phyloP scores from a whole-genome alignment of 2,888 invertebrate species.

The Apantesis nais region DNA sequence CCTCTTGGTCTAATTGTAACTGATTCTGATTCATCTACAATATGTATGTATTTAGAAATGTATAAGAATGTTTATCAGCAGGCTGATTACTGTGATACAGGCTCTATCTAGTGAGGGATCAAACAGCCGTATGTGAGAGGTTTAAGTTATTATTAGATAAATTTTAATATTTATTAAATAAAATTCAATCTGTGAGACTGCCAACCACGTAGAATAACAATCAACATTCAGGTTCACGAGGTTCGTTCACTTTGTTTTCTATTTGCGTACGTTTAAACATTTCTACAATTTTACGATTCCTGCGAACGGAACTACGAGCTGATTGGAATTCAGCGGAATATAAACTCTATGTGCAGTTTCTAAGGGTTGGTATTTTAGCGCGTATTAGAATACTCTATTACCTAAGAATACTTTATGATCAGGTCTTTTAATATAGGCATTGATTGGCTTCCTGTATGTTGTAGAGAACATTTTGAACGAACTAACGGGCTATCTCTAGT shows the following conservation, averaged over 20 bases:
- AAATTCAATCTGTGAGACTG: too few relatives aligned
- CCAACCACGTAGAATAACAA: constrained; percentile 14
- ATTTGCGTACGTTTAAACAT: constrained; percentile 44
- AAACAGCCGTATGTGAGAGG: too few relatives aligned
- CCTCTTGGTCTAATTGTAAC: too few relatives aligned
- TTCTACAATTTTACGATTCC: constrained; percentile 42
- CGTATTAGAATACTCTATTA: constrained; percentile 21
- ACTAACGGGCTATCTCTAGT: too few relatives aligned
- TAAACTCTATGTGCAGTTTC: background rate
- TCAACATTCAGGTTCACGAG: constrained; percentile 43
- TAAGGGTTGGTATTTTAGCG: constrained; percentile 8
- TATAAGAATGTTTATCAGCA: too few relatives aligned
- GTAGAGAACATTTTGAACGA: constrained; percentile 10
- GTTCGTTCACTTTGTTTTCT: constrained; percentile 52
- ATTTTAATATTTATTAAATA: too few relatives aligned
- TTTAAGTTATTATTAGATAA: too few relatives aligned
- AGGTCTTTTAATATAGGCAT: constrained; percentile 11
- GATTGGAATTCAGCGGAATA: constrained; percentile 5
- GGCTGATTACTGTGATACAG: too few relatives aligned
- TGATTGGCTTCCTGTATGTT: constrained; percentile 25
- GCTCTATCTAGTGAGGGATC: too few relatives aligned
- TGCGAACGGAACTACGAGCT: constrained; percentile 27
- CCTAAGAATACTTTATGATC: constrained; percentile 17
- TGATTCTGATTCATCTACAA: too few relatives aligned
- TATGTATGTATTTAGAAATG: too few relatives aligned